Conservation (phyloP, 2,888 invertebrate genomes). For the Drosophila peninsularis region DNA sequence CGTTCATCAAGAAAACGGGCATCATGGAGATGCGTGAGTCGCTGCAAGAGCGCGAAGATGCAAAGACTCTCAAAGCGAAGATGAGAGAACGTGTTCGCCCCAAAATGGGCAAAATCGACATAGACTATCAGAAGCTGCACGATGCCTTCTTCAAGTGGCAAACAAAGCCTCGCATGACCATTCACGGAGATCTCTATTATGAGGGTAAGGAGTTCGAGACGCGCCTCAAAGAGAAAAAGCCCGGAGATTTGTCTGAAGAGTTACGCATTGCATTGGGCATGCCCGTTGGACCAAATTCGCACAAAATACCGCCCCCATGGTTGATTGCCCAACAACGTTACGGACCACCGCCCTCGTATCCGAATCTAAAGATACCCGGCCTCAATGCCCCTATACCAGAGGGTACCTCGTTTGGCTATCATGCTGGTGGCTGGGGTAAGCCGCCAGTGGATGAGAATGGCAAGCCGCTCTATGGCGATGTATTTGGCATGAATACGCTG, state of each 20-base stretch:
- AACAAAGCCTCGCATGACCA: conserved; percentile 99
- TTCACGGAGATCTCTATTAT: conserved; percentile 99
- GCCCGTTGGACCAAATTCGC: conserved; percentile 97
- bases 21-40: conserved; percentile 99
- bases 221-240: conserved; percentile 98
- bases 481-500: conserved; percentile 93
- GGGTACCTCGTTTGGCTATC: conserved; percentile 98
- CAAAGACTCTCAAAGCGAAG: conserved; percentile 97
- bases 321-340: conserved; percentile 90
- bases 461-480: conserved; percentile 98
- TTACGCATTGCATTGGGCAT: conserved; percentile 98
- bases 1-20: conserved; percentile 99
- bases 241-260: conserved; percentile 98
- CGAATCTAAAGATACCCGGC: conserved; percentile 98
- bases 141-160: conserved; percentile 99
- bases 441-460: conserved; percentile 99
- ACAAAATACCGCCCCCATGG: conserved; percentile 97
- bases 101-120: conserved; percentile 99
- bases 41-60: conserved; percentile 98
- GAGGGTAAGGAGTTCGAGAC: conserved; percentile 99
- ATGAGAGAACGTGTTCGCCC: conserved; percentile 98
- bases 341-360: conserved; percentile 99
- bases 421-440: conserved; percentile 99
- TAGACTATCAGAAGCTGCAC: conserved; percentile 99
- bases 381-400: conserved; percentile 99